Conservation (phyloP, 1,140 invertebrate species). For the Littorina saxatilis region DNA sequence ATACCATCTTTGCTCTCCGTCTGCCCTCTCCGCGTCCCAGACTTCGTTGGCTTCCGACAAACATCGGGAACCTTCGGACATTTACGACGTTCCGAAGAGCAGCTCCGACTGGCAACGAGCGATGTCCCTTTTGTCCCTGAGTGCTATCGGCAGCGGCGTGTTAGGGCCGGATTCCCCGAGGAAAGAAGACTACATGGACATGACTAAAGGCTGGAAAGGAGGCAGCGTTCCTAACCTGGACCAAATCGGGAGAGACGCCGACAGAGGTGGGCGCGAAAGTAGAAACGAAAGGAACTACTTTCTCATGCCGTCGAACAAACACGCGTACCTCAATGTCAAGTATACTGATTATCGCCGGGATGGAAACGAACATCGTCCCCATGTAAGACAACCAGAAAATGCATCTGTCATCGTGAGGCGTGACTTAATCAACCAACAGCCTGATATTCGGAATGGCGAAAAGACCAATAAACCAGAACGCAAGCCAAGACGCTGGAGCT, state of each 20-base stretch:
- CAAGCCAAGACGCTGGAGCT: no score
- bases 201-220: background rate
- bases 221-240: background rate
- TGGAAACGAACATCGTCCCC: no score
- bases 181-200: background rate
- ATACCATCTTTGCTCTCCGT: no score
- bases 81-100: constrained; percentile 14
- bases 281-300: constrained; percentile 2
- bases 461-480: no score
- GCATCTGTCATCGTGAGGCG: no score
- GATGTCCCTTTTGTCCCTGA: constrained; percentile 15
- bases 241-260: background rate
- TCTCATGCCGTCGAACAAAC: constrained; percentile 2
- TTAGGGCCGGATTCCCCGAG: background rate
- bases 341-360: no score
- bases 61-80: background rate
- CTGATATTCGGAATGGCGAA: no score
- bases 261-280: background rate
- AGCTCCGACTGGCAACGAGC: constrained; percentile 10
- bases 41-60: background rate
- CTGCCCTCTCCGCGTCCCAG: no score
- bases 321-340: constrained; percentile 14
- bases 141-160: constrained; percentile 4
- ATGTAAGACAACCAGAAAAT: no score
- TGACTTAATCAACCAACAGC: no score